phyloP scores from a whole-genome alignment of 30 jellyfish, hydroid and myxozoan species.

The Calvadosia cruxmelitensis region DNA sequence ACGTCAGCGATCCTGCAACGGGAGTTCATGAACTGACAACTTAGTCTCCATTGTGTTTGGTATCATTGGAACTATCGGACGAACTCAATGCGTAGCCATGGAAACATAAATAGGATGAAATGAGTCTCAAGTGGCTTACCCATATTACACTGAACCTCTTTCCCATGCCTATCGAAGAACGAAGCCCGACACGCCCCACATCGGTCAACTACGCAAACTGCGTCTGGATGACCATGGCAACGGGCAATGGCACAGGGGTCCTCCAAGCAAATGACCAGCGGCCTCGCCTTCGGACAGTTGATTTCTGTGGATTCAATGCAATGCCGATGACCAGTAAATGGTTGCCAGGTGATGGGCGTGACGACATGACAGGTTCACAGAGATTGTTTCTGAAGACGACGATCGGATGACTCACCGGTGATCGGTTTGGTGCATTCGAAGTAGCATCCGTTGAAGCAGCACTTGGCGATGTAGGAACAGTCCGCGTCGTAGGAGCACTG shows the following conservation, averaged over 20 bases:
- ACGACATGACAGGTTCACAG: too few species aligned
- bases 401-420: conserved; percentile 1
- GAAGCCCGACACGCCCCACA: conserved; percentile 9
- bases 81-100: too few species aligned
- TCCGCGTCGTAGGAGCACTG: background rate
- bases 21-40: too few species aligned
- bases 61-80: too few species aligned
- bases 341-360: too few species aligned
- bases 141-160: background rate
- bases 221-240: background rate
- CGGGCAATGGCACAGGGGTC: conserved; percentile 2
- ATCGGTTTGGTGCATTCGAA: conserved; percentile 1
- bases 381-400: too few species aligned
- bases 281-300: background rate
- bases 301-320: background rate
- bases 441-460: conserved; percentile 11
- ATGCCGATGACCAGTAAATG: too few species aligned
- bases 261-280: conserved; percentile 6
- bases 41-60: too few species aligned
- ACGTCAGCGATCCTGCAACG: too few species aligned
- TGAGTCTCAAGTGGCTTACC: too few species aligned
- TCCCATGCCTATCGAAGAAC: conserved; percentile 3
- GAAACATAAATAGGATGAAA: too few species aligned
- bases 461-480: background rate
- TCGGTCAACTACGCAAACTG: conserved; percentile 1